Evolutionary conservation across 1,140 invertebrate genomes (phyloP), one percentile per base, ranked within the genome.

Genomic region (Rhynchophorus ferrugineus): DNA sequence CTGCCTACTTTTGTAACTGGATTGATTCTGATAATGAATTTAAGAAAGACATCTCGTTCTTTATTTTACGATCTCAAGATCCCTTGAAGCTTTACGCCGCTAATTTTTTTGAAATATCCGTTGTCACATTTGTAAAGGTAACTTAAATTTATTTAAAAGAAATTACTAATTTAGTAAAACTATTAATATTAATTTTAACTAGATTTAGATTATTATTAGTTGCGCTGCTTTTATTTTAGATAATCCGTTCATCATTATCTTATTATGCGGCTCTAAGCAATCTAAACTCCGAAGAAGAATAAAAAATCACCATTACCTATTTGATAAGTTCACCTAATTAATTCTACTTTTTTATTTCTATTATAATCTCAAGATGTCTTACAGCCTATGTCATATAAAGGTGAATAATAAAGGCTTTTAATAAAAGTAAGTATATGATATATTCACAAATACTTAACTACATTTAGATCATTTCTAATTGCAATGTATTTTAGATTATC

Each of bases 51-150:
- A 6, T 41, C 2, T n/a, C 18, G 20, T 41, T 41, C 20, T 41
- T 41, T 19, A 41, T 41, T 18, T 1, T 17, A 9, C 3, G 19
- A 19, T 17, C 38, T 1, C 38, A 41, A 41, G 8, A 19, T 6
- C 38, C 14, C 3, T 2, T 41, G 6, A 41, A 41, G 18, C 17
- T 41, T 2, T 41, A 41, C 9, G 38, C 38, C 1, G 38, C 19
- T 2, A 41, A 41, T n/a, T 17, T 41, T 8, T 41, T 41, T 19
- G 38, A 41, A 17, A 20, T 41, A 18, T 41, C 38, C 1, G 38
- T 41, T 6, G 13, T 17, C 2, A 41, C 38, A 2, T 41, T 18
- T 41, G 38, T 41, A 17, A 41, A 19, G 38, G 38, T 41, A 41
- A 5, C 5, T 29, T n/a, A n/a, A n/a, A n/a, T 29, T 29, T 29